phyloP scores from a whole-genome alignment of 2,113 vertebrate species.

The Picathartes gymnocephalus region DNA sequence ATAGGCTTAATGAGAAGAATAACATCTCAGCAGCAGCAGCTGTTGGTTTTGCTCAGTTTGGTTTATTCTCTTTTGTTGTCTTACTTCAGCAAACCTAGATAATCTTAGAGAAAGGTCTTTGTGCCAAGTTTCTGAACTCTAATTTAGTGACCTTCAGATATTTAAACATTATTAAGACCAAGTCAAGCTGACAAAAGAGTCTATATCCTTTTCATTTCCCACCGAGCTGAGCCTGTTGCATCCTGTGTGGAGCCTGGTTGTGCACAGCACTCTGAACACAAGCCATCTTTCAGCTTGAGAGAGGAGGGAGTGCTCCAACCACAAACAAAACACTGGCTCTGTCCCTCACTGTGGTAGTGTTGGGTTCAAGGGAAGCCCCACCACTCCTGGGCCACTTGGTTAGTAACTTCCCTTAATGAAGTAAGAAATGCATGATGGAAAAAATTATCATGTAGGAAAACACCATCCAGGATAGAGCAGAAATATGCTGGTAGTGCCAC shows the following conservation, averaged over 20 bases:
- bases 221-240: not conserved
- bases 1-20: constrained; percentile 24
- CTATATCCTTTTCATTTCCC: constrained; percentile 15
- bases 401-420: not conserved
- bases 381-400: not conserved
- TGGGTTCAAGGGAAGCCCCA: rapidly evolving
- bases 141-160: constrained; percentile 35
- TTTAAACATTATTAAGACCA: constrained; percentile 37
- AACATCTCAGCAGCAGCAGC: not conserved
- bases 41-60: not conserved
- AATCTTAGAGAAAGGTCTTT: constrained; percentile 20
- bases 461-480: rapidly evolving
- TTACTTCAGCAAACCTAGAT: constrained; percentile 24
- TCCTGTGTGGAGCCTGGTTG: not conserved
- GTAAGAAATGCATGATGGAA: not conserved
- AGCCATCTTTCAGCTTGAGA: not conserved
- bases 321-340: not conserved
- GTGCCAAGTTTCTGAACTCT: not conserved
- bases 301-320: not conserved
- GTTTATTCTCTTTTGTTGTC: constrained; percentile 25
- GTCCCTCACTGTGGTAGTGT: not conserved
- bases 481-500: rapidly evolving
- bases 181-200: not conserved
- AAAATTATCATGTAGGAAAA: not conserved
- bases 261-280: rapidly evolving